Evolutionary conservation across 2,888 invertebrate species (phyloP).

Genomic region (Acronicta alni): DNA sequence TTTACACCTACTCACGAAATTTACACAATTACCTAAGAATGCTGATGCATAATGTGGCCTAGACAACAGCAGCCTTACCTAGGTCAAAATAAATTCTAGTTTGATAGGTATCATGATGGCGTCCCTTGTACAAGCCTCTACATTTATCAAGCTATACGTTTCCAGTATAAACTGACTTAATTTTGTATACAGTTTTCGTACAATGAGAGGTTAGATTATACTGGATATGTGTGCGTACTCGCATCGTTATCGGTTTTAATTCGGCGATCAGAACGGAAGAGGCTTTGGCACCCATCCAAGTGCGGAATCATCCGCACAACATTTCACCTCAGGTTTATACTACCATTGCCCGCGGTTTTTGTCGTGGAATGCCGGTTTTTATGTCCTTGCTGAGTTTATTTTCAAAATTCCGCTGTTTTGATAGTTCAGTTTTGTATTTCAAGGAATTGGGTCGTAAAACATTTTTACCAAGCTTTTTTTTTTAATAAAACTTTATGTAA

Average conservation of each 20-base stretch:
- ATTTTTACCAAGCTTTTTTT: neutral
- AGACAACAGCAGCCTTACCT: too few species aligned
- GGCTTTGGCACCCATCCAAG: slow-evolving; percentile 60
- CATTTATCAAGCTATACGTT: too few species aligned
- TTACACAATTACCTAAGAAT: too few species aligned
- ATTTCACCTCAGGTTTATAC: slow-evolving; percentile 57
- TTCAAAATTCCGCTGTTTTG: slow-evolving; percentile 40
- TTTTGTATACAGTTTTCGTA: too few species aligned
- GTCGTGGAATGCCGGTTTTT: slow-evolving; percentile 41
- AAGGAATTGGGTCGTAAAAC: neutral
- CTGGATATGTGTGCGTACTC: neutral
- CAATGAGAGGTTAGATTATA: too few species aligned
- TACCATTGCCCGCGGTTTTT: slow-evolving; percentile 47
- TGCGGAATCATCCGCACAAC: slow-evolving; percentile 49
- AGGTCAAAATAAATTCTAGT: slow-evolving; percentile 8
- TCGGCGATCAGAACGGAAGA: slow-evolving; percentile 57
- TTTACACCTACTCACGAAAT: too few species aligned
- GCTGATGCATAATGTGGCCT: too few species aligned
- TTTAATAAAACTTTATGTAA: neutral
- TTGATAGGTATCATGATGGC: slow-evolving; percentile 6
- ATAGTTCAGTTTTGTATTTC: slow-evolving; percentile 18
- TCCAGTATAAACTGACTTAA: too few species aligned
- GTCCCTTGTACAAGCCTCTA: slow-evolving; percentile 11
- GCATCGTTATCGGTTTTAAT: slow-evolving; percentile 33
- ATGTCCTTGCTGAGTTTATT: slow-evolving; percentile 48